phyloP scores from a whole-genome alignment of 2,797 vertebrate genomes.

The Falco rusticolus region DNA sequence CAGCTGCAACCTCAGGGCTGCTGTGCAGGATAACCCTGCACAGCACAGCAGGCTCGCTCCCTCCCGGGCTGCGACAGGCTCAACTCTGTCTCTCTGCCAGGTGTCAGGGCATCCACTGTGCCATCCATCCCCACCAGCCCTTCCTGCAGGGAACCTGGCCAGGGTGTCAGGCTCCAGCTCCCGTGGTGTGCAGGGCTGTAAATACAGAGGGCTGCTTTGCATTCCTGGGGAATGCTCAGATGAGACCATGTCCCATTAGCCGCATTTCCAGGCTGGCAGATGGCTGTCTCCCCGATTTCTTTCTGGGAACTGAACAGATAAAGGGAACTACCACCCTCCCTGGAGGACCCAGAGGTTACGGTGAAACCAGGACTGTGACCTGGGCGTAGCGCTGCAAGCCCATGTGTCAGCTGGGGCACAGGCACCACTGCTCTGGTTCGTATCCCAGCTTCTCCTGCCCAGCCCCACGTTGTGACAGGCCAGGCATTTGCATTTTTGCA shows the following conservation, averaged over 20 bases:
- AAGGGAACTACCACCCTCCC: background rate
- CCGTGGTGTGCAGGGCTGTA: background rate
- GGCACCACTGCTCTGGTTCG: background rate
- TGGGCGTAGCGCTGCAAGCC: background rate
- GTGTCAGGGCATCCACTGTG: background rate
- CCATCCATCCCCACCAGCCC: rapidly evolving
- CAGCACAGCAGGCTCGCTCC: background rate
- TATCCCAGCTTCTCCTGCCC: background rate
- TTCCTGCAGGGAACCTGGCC: background rate
- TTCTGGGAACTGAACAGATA: background rate
- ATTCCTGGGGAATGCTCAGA: background rate
- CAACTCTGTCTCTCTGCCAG: background rate
- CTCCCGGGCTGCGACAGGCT: background rate
- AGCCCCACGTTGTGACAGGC: background rate
- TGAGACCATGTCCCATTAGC: rapidly evolving
- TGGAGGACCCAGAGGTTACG: background rate
- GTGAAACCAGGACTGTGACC: background rate
- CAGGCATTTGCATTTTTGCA: background rate
- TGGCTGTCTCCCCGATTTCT: background rate
- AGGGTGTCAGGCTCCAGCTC: background rate
- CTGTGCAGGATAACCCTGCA: background rate
- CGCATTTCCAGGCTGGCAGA: background rate
- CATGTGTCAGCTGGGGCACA: background rate
- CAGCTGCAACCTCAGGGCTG: slow-evolving; percentile 15
- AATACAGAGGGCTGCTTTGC: background rate